Evolutionary conservation across 53 echinoderm and acorn worm species (phyloP), one percentile per base, ranked within the genome.

Genomic region (Temnopleurus reevesii): DNA sequence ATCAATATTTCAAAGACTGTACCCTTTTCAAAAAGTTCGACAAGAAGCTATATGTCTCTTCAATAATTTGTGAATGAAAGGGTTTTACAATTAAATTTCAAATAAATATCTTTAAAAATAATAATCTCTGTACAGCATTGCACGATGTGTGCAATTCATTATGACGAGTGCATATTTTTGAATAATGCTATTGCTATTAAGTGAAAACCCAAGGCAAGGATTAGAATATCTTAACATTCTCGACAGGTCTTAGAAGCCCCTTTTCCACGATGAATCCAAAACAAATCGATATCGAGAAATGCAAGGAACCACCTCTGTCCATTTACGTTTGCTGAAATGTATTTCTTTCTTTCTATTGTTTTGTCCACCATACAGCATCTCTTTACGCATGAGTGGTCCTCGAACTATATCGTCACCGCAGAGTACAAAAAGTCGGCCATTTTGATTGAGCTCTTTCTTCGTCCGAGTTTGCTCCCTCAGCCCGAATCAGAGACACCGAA

Each of bases 211-310:
- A 13, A 38, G 19, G 36, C 71, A 66, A 41, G 38, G 71, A 66
- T 66, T 66, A 66, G 27, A 5, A 66, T 66, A 12, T 41, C 21
- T 61, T 61, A 33, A 33, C 61, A 61, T 61, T 19, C 7, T 66
- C 71, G 41, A 35, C 7, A 6, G 71, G 21, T 35, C 71, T 13
- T 6, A 7, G 4, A 55, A 82, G 34, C 33, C 54, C 55, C 31
- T 53, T 82, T 17, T 82, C 51, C 38, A 13, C 47, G 56, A 55
- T 82, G 82, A 55, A 31, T 82, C 49, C 23, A 82, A 82, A 82
- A 55, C 82, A 82, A 82, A 82, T 82, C 82, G 19, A 82, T 82
- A 82, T 28, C n/a, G 1, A 41, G 36, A 66, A 41, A 28, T 38
- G 71, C 21, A 19, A 61, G n/a, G 38, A n/a, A 36, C 36, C 6